Evolutionary conservation across 1,140 invertebrate genomes (phyloP).

Genomic region (Hycleus cichorii): DNA sequence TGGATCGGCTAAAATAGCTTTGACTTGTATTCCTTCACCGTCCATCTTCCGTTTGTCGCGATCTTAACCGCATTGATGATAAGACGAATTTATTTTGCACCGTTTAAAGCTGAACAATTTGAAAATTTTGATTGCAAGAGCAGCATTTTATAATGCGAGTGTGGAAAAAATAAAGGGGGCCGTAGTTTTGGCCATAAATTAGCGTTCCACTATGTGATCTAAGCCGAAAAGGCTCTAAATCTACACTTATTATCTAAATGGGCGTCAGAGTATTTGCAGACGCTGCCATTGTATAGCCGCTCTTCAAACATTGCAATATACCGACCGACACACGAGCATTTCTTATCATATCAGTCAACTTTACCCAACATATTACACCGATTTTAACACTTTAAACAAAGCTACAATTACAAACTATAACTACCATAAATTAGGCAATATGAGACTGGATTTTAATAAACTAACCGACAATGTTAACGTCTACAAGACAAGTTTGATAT

Average conservation of each 20-base stretch:
- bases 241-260: conserved; percentile 40
- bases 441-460: too few species aligned
- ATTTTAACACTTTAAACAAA: too few species aligned
- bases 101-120: too few species aligned
- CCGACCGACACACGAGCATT: too few species aligned
- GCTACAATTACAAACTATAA: too few species aligned
- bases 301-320: conserved; percentile 23
- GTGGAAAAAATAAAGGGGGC: not conserved
- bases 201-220: conserved; percentile 32
- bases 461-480: too few species aligned
- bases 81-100: conserved; percentile 22
- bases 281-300: conserved; percentile 17
- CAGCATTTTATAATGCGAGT: too few species aligned
- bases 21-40: conserved; percentile 29
- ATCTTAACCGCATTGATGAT: conserved; percentile 24
- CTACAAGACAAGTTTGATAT: too few species aligned
- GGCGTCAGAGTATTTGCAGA: conserved; percentile 36
- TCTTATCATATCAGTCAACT: too few species aligned
- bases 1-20: not conserved
- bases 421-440: too few species aligned
- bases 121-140: too few species aligned
- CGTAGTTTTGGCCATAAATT: conserved; percentile 33
- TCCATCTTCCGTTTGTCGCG: conserved; percentile 34
- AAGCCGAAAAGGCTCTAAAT: conserved; percentile 38
- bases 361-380: too few species aligned